Base-by-base conservation (phyloP, 1,140 invertebrate species). In the Stratiolaelaps scimitus region DNA sequence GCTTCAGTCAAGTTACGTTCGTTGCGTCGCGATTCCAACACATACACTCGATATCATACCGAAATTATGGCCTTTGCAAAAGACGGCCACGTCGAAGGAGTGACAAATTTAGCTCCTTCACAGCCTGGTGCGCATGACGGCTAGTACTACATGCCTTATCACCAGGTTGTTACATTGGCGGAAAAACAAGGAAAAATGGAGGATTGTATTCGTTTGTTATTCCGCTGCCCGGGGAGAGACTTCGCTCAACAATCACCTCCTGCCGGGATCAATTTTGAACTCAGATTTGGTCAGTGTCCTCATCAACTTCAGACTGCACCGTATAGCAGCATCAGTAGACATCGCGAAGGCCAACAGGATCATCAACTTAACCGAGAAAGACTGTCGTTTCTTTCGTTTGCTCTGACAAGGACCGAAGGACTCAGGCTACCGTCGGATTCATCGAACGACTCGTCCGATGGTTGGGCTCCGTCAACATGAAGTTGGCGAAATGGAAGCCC, bases 321-420 rank as follows among this genome's bases (percentile, higher is more conserved):
- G 64, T 43, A 45, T 40, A 26, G 64, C n/a, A 30, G 29, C 70
- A 7, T 67, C 66, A 4, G 29, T 46, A 5, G 65, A 71, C n/a
- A 69, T 70, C 60, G 20, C 40, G 17, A 71, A 71, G 30, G 67
- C 69, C 30, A 70, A 68, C 48, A 40, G 68, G 30, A 43, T 65
- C 15, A 26, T 69, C 1, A 46, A 0, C 0, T 23, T 69, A 13
- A n/a, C 60, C 7, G 46, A 65, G 28, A 64, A 60, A 26, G 67
- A 68, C 45, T 4, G 67, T 45, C 44, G 13, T n/a, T n/a, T 45
- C 13, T 45, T 45, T 45, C 44, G 44, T 45, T 45, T 45, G 13
- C 44, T 45, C 13, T n/a, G 44, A 19, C 44, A 45, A 45, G 44
- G 44, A 45, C 44, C 44, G 13, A 45, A 45, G 44, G 44, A 45